A percentile compares a stretch with the other conserved stretches of the same genome.
phyloP scores from a whole-genome alignment of 2,797 vertebrate genomes.

The Nothura maculosa region DNA sequence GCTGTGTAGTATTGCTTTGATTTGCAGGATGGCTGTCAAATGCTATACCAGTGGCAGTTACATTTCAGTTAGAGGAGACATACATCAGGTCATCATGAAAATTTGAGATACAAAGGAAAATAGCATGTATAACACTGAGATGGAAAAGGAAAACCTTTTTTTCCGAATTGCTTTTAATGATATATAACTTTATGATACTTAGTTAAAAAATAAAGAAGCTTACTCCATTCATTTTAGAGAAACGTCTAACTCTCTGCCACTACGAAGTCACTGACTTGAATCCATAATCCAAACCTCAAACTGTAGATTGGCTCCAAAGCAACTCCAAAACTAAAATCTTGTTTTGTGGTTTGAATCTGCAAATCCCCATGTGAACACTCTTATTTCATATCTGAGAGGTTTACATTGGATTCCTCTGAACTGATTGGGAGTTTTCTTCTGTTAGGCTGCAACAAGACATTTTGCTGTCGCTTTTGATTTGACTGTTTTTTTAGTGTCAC shows the following conservation, averaged over 20 bases:
- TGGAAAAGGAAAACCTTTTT: neutral
- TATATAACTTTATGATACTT: neutral
- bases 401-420: constrained; percentile 49
- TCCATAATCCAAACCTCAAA: neutral
- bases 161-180: constrained; percentile 5
- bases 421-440: neutral
- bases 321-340: constrained; percentile 41
- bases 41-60: neutral
- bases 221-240: neutral
- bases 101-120: neutral
- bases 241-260: neutral
- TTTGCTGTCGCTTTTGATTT: neutral
- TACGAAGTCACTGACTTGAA: constrained; percentile 43
- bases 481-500: neutral
- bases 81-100: neutral
- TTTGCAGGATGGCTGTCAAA: neutral
- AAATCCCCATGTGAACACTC: constrained; percentile 27
- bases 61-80: neutral
- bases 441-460: neutral
- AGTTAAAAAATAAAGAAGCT: neutral
- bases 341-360: constrained; percentile 57
- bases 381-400: constrained; percentile 31
- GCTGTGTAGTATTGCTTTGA: neutral
- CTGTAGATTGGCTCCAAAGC: constrained; percentile 23
- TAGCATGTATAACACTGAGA: neutral